Evolutionary conservation across 2,113 vertebrate species (phyloP).

Genomic region (Toxostoma redivivum): DNA sequence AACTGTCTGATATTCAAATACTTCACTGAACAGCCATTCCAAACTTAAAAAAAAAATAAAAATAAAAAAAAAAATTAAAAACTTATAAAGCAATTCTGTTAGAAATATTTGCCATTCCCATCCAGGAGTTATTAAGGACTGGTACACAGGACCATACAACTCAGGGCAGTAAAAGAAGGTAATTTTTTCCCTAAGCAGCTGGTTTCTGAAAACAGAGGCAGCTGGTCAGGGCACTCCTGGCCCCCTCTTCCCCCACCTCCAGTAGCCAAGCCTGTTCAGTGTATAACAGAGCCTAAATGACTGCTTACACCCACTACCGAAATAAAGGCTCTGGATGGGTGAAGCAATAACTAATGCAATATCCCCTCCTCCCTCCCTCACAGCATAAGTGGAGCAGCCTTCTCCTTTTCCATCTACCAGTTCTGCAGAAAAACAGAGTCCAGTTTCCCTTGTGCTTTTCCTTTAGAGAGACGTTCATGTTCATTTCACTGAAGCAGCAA

Average conservation of each 20-base stretch:
- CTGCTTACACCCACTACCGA: not conserved
- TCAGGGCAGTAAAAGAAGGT: not conserved
- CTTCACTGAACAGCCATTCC: not conserved
- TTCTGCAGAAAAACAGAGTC: not conserved
- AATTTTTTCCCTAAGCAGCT: not conserved
- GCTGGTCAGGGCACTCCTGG: not conserved
- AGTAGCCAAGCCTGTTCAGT: not conserved
- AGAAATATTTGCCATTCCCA: not conserved
- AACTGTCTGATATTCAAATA: not conserved
- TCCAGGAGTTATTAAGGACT: not conserved
- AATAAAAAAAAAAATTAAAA: not conserved
- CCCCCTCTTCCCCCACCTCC: not conserved
- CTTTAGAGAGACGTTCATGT: not conserved
- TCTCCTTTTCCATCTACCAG: not conserved
- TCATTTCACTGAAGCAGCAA: not conserved
- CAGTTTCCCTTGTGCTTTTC: not conserved
- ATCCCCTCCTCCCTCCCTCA: not conserved
- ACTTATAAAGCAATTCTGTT: accelerated
- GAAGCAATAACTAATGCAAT: not conserved
- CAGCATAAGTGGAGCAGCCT: not conserved
- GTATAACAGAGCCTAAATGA: not conserved
- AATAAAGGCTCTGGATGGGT: not conserved
- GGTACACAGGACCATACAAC: not conserved
- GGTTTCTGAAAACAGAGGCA: not conserved
- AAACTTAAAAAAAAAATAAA: not conserved